Evolutionary conservation across 1,140 invertebrate species (phyloP).

Genomic region (Polyergus mexicanus): DNA sequence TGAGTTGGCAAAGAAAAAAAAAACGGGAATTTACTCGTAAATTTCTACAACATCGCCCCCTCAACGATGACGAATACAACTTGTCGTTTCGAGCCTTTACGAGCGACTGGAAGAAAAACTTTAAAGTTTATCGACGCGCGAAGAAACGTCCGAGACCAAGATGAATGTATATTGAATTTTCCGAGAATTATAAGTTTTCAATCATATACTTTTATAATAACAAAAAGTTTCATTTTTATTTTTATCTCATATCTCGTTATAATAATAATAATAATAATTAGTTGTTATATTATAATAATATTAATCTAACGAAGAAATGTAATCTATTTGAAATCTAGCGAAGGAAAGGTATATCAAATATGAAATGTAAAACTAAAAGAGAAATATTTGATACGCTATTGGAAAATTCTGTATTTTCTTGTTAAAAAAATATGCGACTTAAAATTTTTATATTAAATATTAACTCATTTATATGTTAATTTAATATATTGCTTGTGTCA

Average conservation of each 20-base stretch:
- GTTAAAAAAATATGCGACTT: too few relatives aligned
- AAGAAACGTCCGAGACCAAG: background rate
- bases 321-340: too few relatives aligned
- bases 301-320: background rate
- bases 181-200: background rate
- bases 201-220: background rate
- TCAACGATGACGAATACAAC: conserved; percentile 14
- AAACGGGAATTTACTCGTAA: conserved; percentile 32
- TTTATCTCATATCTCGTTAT: background rate
- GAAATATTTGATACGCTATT: background rate
- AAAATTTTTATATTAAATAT: too few relatives aligned
- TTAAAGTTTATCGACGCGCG: conserved; percentile 35
- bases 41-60: conserved; percentile 23
- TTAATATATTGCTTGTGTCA: too few relatives aligned
- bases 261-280: background rate
- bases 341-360: background rate
- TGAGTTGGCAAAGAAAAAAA: background rate
- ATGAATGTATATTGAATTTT: background rate
- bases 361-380: background rate
- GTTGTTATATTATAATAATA: background rate
- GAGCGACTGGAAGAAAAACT: conserved; percentile 32
- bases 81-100: conserved; percentile 40
- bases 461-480: too few relatives aligned
- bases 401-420: too few relatives aligned
- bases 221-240: background rate